Percentiles rank a stretch among this genome's conserved stretches.
These are phyloP conservation scores for Chirona hameri DNA, from an alignment of 2,888 invertebrate species.

Conservation along the genomic window DNA sequence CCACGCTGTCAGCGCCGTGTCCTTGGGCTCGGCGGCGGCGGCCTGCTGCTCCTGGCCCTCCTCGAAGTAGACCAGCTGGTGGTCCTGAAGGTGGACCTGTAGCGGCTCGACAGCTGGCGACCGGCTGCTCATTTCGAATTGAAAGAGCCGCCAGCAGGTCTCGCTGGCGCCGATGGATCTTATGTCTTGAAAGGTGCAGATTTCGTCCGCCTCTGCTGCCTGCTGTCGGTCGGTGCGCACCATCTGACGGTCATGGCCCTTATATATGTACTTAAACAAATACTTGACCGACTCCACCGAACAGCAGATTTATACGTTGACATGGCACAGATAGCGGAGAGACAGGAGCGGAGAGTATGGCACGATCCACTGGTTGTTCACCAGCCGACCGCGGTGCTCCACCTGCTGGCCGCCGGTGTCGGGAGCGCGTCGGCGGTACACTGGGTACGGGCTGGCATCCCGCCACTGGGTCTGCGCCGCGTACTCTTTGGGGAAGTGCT, in stretches of 20 bases:
- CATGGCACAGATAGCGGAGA: not conserved
- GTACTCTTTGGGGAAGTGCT: not conserved
- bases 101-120: not conserved
- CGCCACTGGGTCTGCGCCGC: not conserved
- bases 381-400: not conserved
- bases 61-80: not conserved
- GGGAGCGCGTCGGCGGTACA: not conserved
- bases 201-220: not conserved
- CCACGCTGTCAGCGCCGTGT: not conserved
- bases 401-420: not conserved
- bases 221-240: not conserved
- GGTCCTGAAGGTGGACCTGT: not conserved
- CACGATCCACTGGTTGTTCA: conserved; percentile 2
- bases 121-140: not conserved
- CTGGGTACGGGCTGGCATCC: not conserved
- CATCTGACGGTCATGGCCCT: not conserved
- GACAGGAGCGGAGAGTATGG: conserved; percentile 7
- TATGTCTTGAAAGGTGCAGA: not conserved
- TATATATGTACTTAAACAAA: not conserved
- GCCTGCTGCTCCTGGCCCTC: not conserved
- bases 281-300: not conserved
- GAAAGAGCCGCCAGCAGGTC: not conserved
- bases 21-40: not conserved
- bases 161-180: not conserved
- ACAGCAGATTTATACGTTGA: not conserved